A percentile compares a stretch with the other conserved stretches of the same genome.
phyloP scores from a whole-genome alignment of 2,888 invertebrate species.

The Andrena chrysosceles region DNA sequence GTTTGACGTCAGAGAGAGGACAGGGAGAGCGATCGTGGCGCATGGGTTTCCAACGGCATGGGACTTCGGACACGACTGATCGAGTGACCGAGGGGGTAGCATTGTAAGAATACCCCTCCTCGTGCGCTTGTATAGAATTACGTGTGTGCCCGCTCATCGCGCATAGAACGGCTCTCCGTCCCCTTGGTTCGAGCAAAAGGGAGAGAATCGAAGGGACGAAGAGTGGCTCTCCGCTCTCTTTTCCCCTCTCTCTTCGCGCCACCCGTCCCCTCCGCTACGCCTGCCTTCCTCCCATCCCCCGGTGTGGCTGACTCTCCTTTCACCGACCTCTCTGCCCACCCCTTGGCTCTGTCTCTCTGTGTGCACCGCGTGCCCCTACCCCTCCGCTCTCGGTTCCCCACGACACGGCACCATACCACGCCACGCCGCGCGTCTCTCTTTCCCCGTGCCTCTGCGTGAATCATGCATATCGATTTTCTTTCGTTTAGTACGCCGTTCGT shows the following conservation, averaged over 20 bases:
- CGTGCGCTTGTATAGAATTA: conserved; percentile 81
- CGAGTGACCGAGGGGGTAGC: conserved; percentile 85
- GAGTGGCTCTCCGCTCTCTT: conserved; percentile 63
- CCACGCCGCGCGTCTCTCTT: conserved; percentile 58
- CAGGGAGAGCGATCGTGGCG: conserved; percentile 48
- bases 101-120: conserved; percentile 82
- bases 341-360: conserved; percentile 42
- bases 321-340: conserved; percentile 65
- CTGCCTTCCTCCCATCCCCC: conserved; percentile 36
- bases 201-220: conserved; percentile 71
- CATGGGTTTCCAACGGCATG: conserved; percentile 77
- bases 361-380: conserved; percentile 8
- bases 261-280: conserved; percentile 15
- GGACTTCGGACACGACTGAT: conserved; percentile 84
- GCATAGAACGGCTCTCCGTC: conserved; percentile 66
- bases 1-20: neutral
- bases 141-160: conserved; percentile 74
- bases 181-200: conserved; percentile 69
- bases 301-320: conserved; percentile 35
- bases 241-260: conserved; percentile 44
- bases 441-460: conserved; percentile 79
- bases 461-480: conserved; percentile 85
- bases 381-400: conserved; percentile 58
- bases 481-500: conserved; percentile 68
- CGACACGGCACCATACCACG: conserved; percentile 53